phyloP scores from a whole-genome alignment of 30 jellyfish, hydroid and myxozoan genomes.

The Rhopilema esculentum region DNA sequence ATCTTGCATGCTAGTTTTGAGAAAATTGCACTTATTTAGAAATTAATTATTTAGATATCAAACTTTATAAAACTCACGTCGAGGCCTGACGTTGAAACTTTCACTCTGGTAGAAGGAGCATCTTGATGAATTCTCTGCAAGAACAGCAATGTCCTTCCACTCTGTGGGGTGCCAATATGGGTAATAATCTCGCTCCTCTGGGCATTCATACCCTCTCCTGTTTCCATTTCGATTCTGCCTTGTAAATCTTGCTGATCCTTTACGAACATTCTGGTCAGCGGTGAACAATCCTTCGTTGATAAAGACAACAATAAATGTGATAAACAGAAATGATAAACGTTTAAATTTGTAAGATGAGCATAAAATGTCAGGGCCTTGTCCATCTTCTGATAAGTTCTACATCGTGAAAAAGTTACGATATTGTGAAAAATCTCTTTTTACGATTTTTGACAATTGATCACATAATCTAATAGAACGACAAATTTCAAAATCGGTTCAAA shows the following conservation, averaged over 20 bases:
- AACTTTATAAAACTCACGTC: slow-evolving; percentile 73
- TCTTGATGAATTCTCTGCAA: slow-evolving; percentile 85
- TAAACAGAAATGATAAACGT: too few relatives aligned
- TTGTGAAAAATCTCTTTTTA: too few relatives aligned
- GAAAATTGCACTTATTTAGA: not conserved
- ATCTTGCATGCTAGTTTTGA: not conserved
- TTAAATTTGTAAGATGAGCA: too few relatives aligned
- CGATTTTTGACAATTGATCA: too few relatives aligned
- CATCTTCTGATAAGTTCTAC: too few relatives aligned
- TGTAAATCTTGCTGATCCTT: slow-evolving; percentile 75
- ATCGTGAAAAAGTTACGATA: too few relatives aligned
- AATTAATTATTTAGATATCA: too few relatives aligned
- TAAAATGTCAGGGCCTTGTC: too few relatives aligned
- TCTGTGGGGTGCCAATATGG: slow-evolving; percentile 99
- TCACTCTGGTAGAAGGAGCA: slow-evolving; percentile 79
- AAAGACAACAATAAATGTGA: too few relatives aligned
- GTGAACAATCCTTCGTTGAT: slow-evolving; percentile 96
- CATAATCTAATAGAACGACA: too few relatives aligned
- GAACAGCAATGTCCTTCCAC: slow-evolving; percentile 97
- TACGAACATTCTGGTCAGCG: slow-evolving; percentile 86
- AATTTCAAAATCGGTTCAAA: too few relatives aligned
- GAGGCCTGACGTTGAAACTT: slow-evolving; percentile 87
- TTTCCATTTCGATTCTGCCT: slow-evolving; percentile 94
- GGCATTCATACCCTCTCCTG: slow-evolving; percentile 98
- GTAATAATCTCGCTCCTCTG: slow-evolving; percentile 96